Base-by-base conservation (phyloP, 2,888 invertebrate species). In the Tupiocoris notatus region DNA sequence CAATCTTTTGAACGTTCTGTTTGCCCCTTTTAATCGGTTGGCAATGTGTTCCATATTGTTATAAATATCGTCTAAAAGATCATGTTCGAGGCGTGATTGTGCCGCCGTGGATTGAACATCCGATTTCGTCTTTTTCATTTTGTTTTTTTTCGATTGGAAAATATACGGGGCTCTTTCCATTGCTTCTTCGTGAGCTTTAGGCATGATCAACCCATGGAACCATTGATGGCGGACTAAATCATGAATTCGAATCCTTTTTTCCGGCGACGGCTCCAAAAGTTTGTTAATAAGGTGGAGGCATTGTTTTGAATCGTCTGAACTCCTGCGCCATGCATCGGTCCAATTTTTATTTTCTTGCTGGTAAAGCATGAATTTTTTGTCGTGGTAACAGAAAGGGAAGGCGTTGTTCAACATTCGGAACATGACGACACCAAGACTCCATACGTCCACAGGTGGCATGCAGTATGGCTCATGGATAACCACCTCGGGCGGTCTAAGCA, bases 341-440 rank as follows among this genome's bases (percentile, higher is more conserved):
- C 73, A 73, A 39, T 73, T 62, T 17, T 23, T 61, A 20, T 17
- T 21, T 23, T 3, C 20, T 54, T 73, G 73, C 16, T 39, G 62
- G n/a, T 21, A 16, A 20, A 39, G 18, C 73, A 73, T 73, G 21
- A 73, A n/a, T 23, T 73, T 63, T 17, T 39, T 61, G 54, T 73
- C 23, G 73, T 73, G 73, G 39, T 62, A 63, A 39, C 73, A 62
- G 39, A 54, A 73, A 17, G 73, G 73, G 39, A 62, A 73, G 12
- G 16, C 22, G 39, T 73, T 73, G 73, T 63, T 73, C 62, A 73
- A 62, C 61, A 73, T 73, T 16, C 18, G 18, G 63, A 73, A 73
- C 12, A 73, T 17, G 21, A 73, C 63, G 21, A 73, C 63, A 18
- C 73, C 73, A 0, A 73, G 39, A 54, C 73, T 22, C 73, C 73